Evolutionary conservation across 2,113 vertebrate genomes (phyloP).

Genomic region (Tupaia tana): DNA sequence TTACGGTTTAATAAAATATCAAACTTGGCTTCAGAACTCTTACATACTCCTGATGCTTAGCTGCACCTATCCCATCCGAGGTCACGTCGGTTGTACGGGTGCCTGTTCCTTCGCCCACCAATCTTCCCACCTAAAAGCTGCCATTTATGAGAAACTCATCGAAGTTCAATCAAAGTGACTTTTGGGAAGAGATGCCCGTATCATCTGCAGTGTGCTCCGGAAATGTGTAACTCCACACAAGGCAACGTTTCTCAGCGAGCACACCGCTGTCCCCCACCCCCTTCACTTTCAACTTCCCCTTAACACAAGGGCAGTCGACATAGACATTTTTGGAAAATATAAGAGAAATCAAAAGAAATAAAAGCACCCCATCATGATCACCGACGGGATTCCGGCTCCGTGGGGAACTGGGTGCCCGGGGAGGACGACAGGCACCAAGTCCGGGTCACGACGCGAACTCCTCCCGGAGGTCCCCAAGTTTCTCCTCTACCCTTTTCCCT

Average conservation of each 20-base stretch:
- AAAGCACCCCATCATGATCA: background rate
- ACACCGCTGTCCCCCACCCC: background rate
- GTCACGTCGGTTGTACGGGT: background rate
- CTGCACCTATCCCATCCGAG: background rate
- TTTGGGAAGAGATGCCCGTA: background rate
- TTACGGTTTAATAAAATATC: background rate
- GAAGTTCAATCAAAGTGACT: constrained; percentile 32
- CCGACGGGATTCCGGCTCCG: background rate
- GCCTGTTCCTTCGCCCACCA: background rate
- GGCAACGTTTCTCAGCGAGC: background rate
- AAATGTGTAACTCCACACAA: background rate
- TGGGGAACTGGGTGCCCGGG: background rate
- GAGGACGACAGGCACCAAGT: background rate
- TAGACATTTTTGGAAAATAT: background rate
- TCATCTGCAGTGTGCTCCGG: background rate
- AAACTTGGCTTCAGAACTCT: background rate
- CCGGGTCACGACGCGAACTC: background rate
- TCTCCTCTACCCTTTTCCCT: background rate
- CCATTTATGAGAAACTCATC: background rate
- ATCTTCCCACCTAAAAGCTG: background rate
- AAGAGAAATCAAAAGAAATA: background rate
- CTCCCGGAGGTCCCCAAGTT: constrained; percentile 5
- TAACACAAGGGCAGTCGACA: background rate
- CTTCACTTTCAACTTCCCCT: constrained; percentile 65
- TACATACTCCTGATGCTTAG: background rate